A percentile compares a stretch with the other conserved stretches of the same genome.
Conservation (phyloP, 2,113 vertebrate genomes). For the Empidonax traillii region DNA sequence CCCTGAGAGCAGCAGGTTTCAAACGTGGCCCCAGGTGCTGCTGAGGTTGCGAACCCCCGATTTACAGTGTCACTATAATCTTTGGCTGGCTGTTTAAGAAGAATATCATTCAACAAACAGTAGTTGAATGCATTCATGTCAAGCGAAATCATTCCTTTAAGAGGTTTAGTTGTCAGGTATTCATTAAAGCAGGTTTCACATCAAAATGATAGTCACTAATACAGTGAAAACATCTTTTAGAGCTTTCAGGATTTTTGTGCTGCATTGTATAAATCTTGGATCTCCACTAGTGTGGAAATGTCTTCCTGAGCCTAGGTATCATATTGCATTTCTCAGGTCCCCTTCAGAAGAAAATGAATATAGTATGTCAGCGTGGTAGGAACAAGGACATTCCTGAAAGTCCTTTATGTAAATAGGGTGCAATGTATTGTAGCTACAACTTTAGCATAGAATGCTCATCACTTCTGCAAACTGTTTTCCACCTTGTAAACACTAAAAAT, state of each 20-base stretch:
- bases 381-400: background rate
- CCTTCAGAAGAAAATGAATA: background rate
- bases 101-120: slow-evolving; percentile 67
- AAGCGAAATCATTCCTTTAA: slow-evolving; percentile 71
- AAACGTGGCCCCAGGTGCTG: fast-evolving
- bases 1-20: background rate
- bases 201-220: slow-evolving; percentile 77
- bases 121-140: slow-evolving; percentile 65
- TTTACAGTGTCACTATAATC: slow-evolving; percentile 15
- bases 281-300: background rate
- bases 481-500: background rate
- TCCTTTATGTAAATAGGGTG: background rate
- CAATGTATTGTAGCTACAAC: background rate
- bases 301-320: background rate
- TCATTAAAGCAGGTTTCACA: slow-evolving; percentile 75
- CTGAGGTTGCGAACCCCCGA: background rate
- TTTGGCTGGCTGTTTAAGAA: slow-evolving; percentile 61
- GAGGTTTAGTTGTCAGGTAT: slow-evolving; percentile 76
- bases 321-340: background rate
- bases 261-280: background rate
- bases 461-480: background rate
- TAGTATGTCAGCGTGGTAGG: background rate
- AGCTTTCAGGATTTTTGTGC: slow-evolving; percentile 11
- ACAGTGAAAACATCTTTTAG: slow-evolving; percentile 68
- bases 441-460: background rate